A percentile compares a stretch with the other conserved stretches of the same genome.
These are phyloP conservation scores for Holacanthus passer DNA, from an alignment of 2,113 vertebrate genomes.

Conservation along the genomic window DNA sequence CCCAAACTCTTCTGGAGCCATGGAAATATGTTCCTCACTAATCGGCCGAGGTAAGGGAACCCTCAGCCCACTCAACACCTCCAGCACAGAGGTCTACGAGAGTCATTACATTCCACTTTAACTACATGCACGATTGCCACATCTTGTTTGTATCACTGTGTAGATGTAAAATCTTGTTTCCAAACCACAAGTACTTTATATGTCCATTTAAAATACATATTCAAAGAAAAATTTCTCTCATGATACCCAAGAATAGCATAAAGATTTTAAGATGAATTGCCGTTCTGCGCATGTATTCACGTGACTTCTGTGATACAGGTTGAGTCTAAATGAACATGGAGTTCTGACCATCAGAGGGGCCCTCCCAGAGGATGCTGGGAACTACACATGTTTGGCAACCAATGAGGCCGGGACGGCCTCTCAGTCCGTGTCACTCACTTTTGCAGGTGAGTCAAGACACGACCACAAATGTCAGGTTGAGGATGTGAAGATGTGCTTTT, in stretches of 20 bases:
- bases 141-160: conserved; percentile 63
- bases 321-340: conserved; percentile 83
- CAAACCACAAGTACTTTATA: conserved; percentile 35
- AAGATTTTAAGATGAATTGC: conserved; percentile 34
- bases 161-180: conserved; percentile 7
- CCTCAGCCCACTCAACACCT: conserved; percentile 76
- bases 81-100: conserved; percentile 53
- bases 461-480: neutral
- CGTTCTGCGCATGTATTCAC: conserved; percentile 62
- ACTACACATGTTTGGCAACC: conserved; percentile 90
- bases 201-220: conserved; percentile 40
- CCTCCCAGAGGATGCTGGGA: conserved; percentile 91
- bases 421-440: conserved; percentile 74
- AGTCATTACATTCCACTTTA: conserved; percentile 65
- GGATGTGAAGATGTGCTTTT: too few species aligned
- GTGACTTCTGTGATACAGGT: conserved; percentile 49
- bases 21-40: conserved; percentile 83
- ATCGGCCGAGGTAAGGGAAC: conserved; percentile 79
- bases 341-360: conserved; percentile 86
- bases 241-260: conserved; percentile 37
- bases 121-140: conserved; percentile 40
- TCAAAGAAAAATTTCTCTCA: conserved; percentile 32
- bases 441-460: conserved; percentile 77
- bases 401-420: conserved; percentile 84
- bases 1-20: conserved; percentile 88